Percentiles rank a stretch among this genome's conserved stretches.
phyloP scores from a whole-genome alignment of 2,113 vertebrate genomes.

The Xenotilapia flavipinnis region DNA sequence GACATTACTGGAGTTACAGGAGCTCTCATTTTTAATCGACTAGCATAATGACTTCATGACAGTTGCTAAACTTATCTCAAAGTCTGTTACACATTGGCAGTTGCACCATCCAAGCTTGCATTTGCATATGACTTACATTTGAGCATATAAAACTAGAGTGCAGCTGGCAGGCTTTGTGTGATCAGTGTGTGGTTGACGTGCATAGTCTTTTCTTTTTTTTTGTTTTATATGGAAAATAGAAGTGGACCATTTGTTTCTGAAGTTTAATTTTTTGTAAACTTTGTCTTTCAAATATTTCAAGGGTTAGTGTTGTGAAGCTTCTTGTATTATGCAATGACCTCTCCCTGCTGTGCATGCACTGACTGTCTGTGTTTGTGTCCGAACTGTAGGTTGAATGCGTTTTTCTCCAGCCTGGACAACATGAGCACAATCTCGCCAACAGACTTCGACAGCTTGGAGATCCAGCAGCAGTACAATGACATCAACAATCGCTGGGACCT shows the following conservation, averaged over 20 bases:
- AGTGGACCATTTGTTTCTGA: neutral
- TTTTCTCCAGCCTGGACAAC: slow-evolving; percentile 59
- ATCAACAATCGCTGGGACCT: slow-evolving; percentile 96
- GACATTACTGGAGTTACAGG: neutral
- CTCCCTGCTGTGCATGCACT: neutral
- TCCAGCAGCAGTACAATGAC: slow-evolving; percentile 93
- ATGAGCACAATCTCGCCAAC: slow-evolving; percentile 91
- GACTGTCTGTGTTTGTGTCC: slow-evolving; percentile 5
- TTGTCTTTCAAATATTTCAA: neutral
- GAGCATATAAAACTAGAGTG: neutral
- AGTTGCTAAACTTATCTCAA: slow-evolving; percentile 23
- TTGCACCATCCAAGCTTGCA: neutral
- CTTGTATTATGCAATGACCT: neutral
- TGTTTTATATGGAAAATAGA: neutral
- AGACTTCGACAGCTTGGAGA: slow-evolving; percentile 91
- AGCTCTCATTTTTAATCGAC: neutral
- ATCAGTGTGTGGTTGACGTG: neutral
- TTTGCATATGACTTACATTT: slow-evolving; percentile 36
- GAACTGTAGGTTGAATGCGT: slow-evolving; percentile 64
- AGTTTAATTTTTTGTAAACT: neutral
- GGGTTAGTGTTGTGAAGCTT: neutral
- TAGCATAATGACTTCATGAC: neutral
- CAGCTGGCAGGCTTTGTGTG: neutral
- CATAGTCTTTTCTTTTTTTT: neutral
- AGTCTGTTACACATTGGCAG: neutral